Evolutionary conservation across 2,888 invertebrate species (phyloP).

Genomic region (Amitus sp.): DNA sequence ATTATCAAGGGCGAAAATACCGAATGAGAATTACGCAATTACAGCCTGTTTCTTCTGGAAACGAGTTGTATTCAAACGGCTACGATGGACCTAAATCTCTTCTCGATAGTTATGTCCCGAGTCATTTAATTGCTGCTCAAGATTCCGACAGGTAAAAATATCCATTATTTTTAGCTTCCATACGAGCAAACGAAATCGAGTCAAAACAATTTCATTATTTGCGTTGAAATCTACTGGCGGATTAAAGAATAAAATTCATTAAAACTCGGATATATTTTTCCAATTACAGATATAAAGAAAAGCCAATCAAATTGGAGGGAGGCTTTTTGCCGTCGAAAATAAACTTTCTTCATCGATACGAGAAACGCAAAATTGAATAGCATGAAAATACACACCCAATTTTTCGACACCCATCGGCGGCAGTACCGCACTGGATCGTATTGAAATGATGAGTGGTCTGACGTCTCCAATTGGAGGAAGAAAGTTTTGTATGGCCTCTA

Average conservation of each 20-base stretch:
- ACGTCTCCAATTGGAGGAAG: slow-evolving; percentile 28
- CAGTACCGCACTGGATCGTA: no score
- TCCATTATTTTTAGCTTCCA: neutral
- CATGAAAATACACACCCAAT: no score
- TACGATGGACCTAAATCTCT: slow-evolving; percentile 65
- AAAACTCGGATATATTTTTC: slow-evolving; percentile 5
- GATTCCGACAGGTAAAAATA: slow-evolving; percentile 54
- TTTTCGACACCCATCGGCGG: no score
- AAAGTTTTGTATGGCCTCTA: slow-evolving; percentile 48
- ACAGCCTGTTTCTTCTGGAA: slow-evolving; percentile 41
- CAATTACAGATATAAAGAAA: slow-evolving; percentile 57
- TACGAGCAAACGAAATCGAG: neutral
- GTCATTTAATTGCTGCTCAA: slow-evolving; percentile 58
- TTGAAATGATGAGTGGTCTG: slow-evolving; percentile 29
- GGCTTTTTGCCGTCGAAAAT: slow-evolving; percentile 62
- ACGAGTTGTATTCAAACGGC: slow-evolving; percentile 42
- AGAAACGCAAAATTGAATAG: slow-evolving; percentile 51
- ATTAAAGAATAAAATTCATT: neutral
- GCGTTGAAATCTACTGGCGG: no score
- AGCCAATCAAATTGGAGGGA: slow-evolving; percentile 58
- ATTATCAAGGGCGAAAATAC: slow-evolving; percentile 51
- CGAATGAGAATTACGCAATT: slow-evolving; percentile 42
- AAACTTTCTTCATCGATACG: slow-evolving; percentile 52
- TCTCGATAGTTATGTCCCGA: slow-evolving; percentile 68
- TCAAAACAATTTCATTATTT: no score